Base-by-base conservation (phyloP, 1,140 invertebrate genomes). In the Euura saliciscinereae region DNA sequence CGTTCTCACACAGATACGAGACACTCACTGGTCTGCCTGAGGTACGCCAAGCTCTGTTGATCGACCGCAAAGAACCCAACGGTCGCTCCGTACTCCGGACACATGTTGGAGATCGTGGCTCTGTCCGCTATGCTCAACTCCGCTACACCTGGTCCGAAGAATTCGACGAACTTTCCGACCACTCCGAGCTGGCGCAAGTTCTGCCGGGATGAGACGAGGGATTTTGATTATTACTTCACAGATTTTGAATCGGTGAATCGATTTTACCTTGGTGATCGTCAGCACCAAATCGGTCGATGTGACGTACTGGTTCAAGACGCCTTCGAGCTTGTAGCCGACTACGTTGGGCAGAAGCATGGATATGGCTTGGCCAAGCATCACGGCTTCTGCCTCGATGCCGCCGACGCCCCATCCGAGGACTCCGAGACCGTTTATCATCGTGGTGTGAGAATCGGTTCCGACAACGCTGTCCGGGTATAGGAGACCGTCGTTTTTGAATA, bases 391-490 rank as follows among this genome's bases (percentile, higher is more conserved):
- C 90, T 97, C 95, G 77, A 97, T 96, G 59, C 94, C 93, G 65
- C 92, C 92, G 13, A 93, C 93, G 73, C 94, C 94, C 94, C 94
- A 95, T 11, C 93, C 94, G 45, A 95, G 86, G 6, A 95, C 91
- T 13, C 94, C 93, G 11, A 95, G 85, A 2, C 98, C 98, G 84
- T 99, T 99, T 68, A 99, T 98, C 98, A 99, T 99, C 2, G 98
- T 99, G 6, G 98, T 99, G 80, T 99, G 98, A 5, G 96, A 98
- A 89, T 99, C 98, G 0, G 98, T 99, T 8, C 98, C 98, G n/a
- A 99, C 98, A 46, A 99, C 92, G 71, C 95, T 97, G 83, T 99
- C 98, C 0, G 98, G 98, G 85, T 98, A 97, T 2, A 99, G 84
- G 51, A 89, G 75, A 72, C 90, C 86, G 42, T 91, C 88, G 3